phyloP scores from a whole-genome alignment of 2,888 invertebrate species.

The Aphidius colemani region DNA sequence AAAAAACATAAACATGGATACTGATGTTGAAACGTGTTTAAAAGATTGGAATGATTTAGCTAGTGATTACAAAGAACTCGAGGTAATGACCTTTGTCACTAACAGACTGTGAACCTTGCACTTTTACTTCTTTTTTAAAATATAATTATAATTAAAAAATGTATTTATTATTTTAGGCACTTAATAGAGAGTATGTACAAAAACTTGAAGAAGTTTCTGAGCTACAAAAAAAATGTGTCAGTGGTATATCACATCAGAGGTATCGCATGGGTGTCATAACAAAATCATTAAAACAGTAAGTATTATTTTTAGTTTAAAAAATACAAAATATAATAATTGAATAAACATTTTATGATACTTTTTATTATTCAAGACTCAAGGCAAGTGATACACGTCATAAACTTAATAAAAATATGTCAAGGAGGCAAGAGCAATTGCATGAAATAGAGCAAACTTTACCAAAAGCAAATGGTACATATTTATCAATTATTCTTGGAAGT shows the following conservation, averaged over 20 bases:
- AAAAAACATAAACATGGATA: constrained; percentile 61
- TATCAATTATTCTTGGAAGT: constrained; percentile 94
- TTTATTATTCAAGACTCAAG: constrained; percentile 45
- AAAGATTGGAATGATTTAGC: constrained; percentile 82
- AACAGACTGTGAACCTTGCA: constrained; percentile 3
- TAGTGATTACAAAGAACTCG: constrained; percentile 78
- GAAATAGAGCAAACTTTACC: constrained; percentile 94
- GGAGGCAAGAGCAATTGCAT: constrained; percentile 82
- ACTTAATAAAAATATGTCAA: constrained; percentile 78
- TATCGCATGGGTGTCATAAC: constrained; percentile 85
- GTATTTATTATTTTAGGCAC: constrained; percentile 61
- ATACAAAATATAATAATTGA: neutral
- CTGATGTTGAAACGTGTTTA: constrained; percentile 64
- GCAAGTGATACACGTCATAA: constrained; percentile 50
- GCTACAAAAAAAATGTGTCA: constrained; percentile 84
- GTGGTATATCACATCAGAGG: constrained; percentile 88
- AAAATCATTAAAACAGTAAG: constrained; percentile 81
- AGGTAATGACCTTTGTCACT: constrained; percentile 63
- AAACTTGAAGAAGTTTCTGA: constrained; percentile 84
- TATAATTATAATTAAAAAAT: constrained; percentile 13
- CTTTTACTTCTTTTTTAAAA: neutral
- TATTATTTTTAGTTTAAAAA: constrained; percentile 30
- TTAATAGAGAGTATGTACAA: constrained; percentile 82
- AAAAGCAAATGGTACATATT: constrained; percentile 88
- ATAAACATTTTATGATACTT: neutral